These are phyloP conservation scores for Cossypha dichroa DNA, from an alignment of 2,797 vertebrate species.

Conservation along the genomic window DNA sequence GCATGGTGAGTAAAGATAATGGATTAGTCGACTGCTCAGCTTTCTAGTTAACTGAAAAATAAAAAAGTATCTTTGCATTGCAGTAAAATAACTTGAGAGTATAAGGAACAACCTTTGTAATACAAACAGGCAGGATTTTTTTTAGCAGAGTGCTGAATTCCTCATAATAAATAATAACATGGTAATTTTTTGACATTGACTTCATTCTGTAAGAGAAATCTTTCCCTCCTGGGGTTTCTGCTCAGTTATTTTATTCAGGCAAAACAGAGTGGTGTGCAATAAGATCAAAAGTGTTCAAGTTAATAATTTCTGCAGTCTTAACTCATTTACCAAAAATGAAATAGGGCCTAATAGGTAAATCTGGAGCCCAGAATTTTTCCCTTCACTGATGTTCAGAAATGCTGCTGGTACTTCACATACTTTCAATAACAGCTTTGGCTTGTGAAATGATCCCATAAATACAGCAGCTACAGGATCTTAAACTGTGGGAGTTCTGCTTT, in stretches of 20 bases:
- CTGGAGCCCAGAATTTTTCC: background rate
- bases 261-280: background rate
- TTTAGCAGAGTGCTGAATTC: background rate
- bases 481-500: background rate
- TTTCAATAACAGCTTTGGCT: background rate
- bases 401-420: background rate
- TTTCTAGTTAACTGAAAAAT: background rate
- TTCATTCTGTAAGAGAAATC: background rate
- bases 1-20: conserved; percentile 60
- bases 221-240: background rate
- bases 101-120: background rate
- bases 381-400: background rate
- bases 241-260: background rate
- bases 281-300: background rate
- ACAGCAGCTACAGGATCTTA: background rate
- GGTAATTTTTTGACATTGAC: background rate
- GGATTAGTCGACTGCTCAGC: background rate
- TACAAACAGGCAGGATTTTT: background rate
- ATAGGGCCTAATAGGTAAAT: background rate
- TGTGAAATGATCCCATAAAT: background rate
- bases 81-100: background rate
- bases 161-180: background rate
- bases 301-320: background rate
- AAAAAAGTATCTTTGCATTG: background rate
- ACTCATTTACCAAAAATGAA: background rate